Evolutionary conservation across 2,113 vertebrate genomes (phyloP), one percentile per base, ranked within the genome.

Genomic region (Aldabrachelys gigantea): DNA sequence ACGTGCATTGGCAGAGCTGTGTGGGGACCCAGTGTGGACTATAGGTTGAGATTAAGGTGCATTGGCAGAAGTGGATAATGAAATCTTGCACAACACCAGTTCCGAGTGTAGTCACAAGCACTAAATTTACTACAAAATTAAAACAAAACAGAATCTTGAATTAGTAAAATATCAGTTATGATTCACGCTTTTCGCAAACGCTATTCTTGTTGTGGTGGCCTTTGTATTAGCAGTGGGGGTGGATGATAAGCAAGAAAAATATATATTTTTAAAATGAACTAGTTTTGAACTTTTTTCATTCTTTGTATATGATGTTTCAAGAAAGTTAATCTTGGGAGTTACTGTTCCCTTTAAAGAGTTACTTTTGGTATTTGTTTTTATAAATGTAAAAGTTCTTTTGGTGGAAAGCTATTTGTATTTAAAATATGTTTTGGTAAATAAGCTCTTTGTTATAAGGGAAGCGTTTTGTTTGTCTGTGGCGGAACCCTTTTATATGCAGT

Each of bases 341-440:
- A n/a, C 14, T 82, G 6, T 80, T 93, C 27, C 56, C 1, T 92
- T 85, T 59, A 80, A 85, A 7, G 38, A 49, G 35, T 24, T 41
- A 0, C 24, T n/a, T 49, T 50, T 22, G n/a, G 6, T 79, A 50
- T 75, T 83, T 52, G 52, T 62, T 19, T 88, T 94, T 95, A 38
- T 87, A 90, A 94, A 90, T 54, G 44, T 84, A 90, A 83, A 79
- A 88, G 7, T 49, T 21, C 59, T 96, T 95, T 91, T 38, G 54
- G 53, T 85, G 80, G 38, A 78, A 76, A 90, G 25, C 62, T 19
- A 86, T 24, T 93, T 82, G 10, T 85, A 89, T 80, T 22, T 88
- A 2, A 91, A 62, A 62, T 87, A 89, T 44, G 57, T 75, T 95
- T 92, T 95, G 83, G 94, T 95, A 93, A 95, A 84, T 94, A 88